Percentiles rank a stretch among this genome's conserved stretches.
These are phyloP conservation scores for Trisateles emortualis DNA, from an alignment of 2,888 invertebrate species.

Conservation along the genomic window DNA sequence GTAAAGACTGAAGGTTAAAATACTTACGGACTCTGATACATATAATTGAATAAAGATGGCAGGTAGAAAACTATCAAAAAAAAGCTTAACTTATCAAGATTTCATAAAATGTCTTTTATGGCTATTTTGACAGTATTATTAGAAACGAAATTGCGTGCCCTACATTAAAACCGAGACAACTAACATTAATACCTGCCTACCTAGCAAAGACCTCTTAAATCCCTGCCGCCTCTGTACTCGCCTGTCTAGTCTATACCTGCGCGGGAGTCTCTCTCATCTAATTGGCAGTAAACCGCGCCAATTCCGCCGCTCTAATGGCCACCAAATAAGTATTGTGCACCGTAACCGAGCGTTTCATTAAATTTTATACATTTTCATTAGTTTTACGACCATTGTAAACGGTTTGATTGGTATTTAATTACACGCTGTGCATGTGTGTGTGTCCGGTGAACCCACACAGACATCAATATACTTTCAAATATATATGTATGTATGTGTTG, in stretches of 20 bases:
- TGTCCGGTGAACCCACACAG: conserved; percentile 6
- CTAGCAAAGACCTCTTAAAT: no score
- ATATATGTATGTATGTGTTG: background rate
- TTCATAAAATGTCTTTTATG: no score
- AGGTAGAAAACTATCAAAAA: no score
- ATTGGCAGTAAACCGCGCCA: conserved; percentile 33
- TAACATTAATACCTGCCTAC: no score
- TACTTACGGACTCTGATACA: no score
- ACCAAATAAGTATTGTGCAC: conserved; percentile 28
- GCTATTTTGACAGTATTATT: no score
- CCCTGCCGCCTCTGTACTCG: conserved; percentile 2
- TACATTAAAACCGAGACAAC: no score
- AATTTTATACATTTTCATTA: conserved; percentile 32
- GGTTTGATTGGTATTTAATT: conserved; percentile 41
- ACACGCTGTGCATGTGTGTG: conserved; percentile 6
- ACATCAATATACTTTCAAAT: background rate
- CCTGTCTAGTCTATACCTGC: conserved; percentile 14
- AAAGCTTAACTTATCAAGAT: no score
- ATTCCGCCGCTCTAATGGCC: conserved; percentile 22
- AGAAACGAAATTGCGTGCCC: no score
- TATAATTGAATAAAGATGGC: no score
- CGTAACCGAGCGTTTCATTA: conserved; percentile 13
- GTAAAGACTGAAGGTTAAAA: no score
- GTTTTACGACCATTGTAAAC: conserved; percentile 29
- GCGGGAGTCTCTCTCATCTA: conserved; percentile 24